Base-by-base conservation (phyloP, 2,113 vertebrate genomes). In the Verasper variegatus region DNA sequence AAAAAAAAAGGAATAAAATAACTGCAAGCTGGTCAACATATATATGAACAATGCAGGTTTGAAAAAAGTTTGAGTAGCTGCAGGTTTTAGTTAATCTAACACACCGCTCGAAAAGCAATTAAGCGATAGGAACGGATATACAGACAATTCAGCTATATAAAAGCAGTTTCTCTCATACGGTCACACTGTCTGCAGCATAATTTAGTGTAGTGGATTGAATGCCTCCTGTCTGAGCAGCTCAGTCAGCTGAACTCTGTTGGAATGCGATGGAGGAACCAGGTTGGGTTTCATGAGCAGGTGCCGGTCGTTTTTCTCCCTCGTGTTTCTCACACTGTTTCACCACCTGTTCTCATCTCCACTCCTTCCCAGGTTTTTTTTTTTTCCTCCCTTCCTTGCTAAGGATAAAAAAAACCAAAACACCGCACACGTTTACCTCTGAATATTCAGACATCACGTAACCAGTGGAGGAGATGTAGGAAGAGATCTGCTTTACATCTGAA, bases 201-300 rank as follows among this genome's bases (percentile, higher is more conserved):
- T 86, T 92, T 82, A 86, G 81, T 88, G 78, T 81, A 62, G 80
- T 17, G 6, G 57, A 81, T 68, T 13, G 79, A 26, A 26, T 6
- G 56, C 56, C 24, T 64, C 76, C 88, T 83, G 87, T 92, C 86
- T 75, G 91, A 91, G 82, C 72, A 82, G 51, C 77, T 74, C 76
- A 27, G 78, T 76, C 80, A 56, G 80, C 81, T 81, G 91, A 75
- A 89, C 92, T 86, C 94, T 95, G 95, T 91, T 87, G 92, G 87
- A 92, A 90, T 92, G 94, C 92, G 87, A 94, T n/a, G 37, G 93
- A 93, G 93, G 89, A 94, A 88, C 91, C 94, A 95, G 92, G 94
- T 95, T 93, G 88, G 93, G 93, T 96, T 96, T 96, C 95, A 95
- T 80, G 83, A 92, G 91, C 93, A 95, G 95, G 93, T 95, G 95